Base-by-base conservation (phyloP, 1,140 invertebrate species). In the Leptinotarsa lineolata region DNA sequence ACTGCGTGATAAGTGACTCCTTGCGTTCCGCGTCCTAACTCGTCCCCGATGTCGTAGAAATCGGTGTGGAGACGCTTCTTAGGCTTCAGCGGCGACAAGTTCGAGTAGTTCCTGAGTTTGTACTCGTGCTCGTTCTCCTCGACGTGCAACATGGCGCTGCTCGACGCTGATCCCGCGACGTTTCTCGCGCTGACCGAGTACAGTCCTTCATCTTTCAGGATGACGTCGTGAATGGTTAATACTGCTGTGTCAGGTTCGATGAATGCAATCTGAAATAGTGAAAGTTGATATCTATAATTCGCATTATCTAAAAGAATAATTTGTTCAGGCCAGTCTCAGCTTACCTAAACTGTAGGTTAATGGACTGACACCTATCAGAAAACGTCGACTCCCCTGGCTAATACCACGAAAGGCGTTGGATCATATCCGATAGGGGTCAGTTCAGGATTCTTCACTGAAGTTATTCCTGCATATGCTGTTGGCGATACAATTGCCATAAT, bases 161-260 rank as follows among this genome's bases (percentile, higher is more conserved):
- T 91, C 45, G 93, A 94, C n/a, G 95, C 89, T 63, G 92, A 91
- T 12, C 97, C 97, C 20, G 97, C 97, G 2, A 97, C 90, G 85
- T 99, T 99, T 16, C 92, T 88, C 0, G 96, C 97, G 69, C 93
- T 93, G 70, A 97, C 90, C 6, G 96, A 97, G 83, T 99, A 99
- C 4, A 98, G 87, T 1, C 97, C 97, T 78, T 93, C 92, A 85
- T 99, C 97, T 80, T 95, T 94, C 54, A 90, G 85, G 64, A 98
- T 96, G 0, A 91, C 89, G 82, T 97, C 95, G 80, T 91, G 91
- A 39, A 99, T 94, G 12, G 91, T 89, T 20, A 99, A 85, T 6
- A 93, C 89, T 73, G 93, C 93, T 1, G 90, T 90, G 81, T 98
- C 95, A 0, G 95, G 95, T 77, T 95, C 92, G 70, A 90, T 90